Evolutionary conservation across 2,113 vertebrate genomes (phyloP).

Genomic region (Callopanchax toddi): DNA sequence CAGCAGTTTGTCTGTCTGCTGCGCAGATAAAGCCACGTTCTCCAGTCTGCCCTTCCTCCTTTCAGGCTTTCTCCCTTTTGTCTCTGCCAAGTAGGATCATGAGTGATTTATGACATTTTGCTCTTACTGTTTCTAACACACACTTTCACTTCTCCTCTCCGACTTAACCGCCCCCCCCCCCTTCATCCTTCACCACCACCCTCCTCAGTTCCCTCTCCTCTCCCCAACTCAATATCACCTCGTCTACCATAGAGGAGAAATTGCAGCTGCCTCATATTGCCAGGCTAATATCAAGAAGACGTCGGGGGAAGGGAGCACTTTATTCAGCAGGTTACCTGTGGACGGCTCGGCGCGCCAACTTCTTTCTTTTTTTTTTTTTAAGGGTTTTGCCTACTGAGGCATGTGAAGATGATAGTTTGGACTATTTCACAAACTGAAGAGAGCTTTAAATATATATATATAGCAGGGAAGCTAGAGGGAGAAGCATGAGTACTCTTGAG

Average conservation of each 20-base stretch:
- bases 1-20: constrained; percentile 65
- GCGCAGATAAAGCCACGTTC: constrained; percentile 55
- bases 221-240: constrained; percentile 77
- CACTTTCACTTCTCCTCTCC: constrained; percentile 53
- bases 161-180: constrained; percentile 11
- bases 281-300: constrained; percentile 73
- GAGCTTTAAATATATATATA: constrained; percentile 5
- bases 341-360: constrained; percentile 41
- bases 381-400: constrained; percentile 65
- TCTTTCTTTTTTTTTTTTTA: constrained; percentile 37
- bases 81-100: constrained; percentile 65
- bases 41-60: constrained; percentile 40
- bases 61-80: constrained; percentile 49
- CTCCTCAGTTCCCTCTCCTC: constrained; percentile 63
- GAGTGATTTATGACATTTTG: constrained; percentile 78
- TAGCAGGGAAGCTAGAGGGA: constrained; percentile 27
- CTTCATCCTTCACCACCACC: constrained; percentile 12
- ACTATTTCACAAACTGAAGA: constrained; percentile 41
- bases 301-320: constrained; percentile 75
- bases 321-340: constrained; percentile 66
- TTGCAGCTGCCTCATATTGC: constrained; percentile 70
- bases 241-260: constrained; percentile 67
- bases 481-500: constrained; percentile 42
- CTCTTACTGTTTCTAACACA: constrained; percentile 56
- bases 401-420: constrained; percentile 60